phyloP scores from a whole-genome alignment of 2,888 invertebrate species.

The Tetragonisca angustula region DNA sequence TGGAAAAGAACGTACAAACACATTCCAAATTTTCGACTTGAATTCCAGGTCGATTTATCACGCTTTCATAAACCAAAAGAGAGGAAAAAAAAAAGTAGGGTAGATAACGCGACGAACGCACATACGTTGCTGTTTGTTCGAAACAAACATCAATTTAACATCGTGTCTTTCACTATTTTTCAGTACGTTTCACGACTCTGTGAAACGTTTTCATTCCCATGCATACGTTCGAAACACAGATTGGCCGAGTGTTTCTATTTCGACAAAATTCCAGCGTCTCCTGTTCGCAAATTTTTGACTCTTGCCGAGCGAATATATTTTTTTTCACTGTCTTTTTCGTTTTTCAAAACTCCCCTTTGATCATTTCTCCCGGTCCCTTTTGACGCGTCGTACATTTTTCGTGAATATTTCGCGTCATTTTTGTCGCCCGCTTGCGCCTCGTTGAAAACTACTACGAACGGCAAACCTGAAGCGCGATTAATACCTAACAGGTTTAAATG shows the following conservation, averaged over 20 bases:
- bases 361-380: background rate
- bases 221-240: background rate
- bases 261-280: background rate
- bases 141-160: background rate
- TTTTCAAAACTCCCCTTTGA: background rate
- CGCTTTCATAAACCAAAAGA: too few species aligned
- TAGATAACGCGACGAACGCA: too few species aligned
- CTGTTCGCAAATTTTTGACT: background rate
- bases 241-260: slow-evolving; percentile 1
- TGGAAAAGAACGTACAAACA: background rate
- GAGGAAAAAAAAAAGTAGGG: too few species aligned
- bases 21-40: background rate
- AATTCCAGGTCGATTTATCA: background rate
- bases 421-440: background rate
- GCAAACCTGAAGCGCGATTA: background rate
- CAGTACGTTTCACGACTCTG: background rate
- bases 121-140: background rate
- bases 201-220: background rate
- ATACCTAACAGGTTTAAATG: background rate
- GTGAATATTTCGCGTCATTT: background rate
- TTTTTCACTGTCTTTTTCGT: background rate
- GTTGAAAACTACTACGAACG: background rate
- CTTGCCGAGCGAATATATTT: background rate
- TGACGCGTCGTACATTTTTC: background rate
- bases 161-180: background rate